These are phyloP conservation scores for Mactra quadrangularis DNA, from an alignment of 1,140 invertebrate species.

Conservation along the genomic window DNA sequence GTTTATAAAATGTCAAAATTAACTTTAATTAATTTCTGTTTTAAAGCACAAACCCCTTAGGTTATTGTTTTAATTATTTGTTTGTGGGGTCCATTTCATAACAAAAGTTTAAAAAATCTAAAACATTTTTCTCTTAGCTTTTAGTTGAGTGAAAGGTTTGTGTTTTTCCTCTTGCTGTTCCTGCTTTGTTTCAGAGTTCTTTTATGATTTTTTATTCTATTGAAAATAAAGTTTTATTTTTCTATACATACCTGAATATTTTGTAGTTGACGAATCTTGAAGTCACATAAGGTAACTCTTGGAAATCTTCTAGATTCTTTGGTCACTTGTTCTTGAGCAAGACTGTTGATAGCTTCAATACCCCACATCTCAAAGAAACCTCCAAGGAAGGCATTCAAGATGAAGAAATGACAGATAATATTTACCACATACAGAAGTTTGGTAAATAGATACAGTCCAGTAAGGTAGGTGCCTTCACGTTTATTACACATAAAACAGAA, in stretches of 20 bases:
- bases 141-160: too few species aligned
- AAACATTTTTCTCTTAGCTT: too few species aligned
- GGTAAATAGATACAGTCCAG: slow-evolving; percentile 84
- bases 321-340: slow-evolving; percentile 83
- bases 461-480: slow-evolving; percentile 84
- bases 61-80: too few species aligned
- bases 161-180: too few species aligned
- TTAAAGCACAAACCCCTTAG: too few species aligned
- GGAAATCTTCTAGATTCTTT: slow-evolving; percentile 79
- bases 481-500: slow-evolving; percentile 83
- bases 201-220: too few species aligned
- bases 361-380: slow-evolving; percentile 84
- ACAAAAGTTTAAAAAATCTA: too few species aligned
- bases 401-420: slow-evolving; percentile 84
- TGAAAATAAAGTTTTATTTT: background rate
- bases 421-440: slow-evolving; percentile 85
- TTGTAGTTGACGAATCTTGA: slow-evolving; percentile 84
- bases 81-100: too few species aligned
- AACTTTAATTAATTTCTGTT: too few species aligned
- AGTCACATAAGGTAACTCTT: slow-evolving; percentile 85
- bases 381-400: slow-evolving; percentile 85
- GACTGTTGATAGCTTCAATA: slow-evolving; percentile 82
- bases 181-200: too few species aligned
- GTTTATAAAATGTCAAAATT: too few species aligned
- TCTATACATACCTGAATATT: slow-evolving; percentile 74